These are phyloP conservation scores for Phalera bucephala DNA, from an alignment of 2,888 invertebrate genomes.

Conservation along the genomic window DNA sequence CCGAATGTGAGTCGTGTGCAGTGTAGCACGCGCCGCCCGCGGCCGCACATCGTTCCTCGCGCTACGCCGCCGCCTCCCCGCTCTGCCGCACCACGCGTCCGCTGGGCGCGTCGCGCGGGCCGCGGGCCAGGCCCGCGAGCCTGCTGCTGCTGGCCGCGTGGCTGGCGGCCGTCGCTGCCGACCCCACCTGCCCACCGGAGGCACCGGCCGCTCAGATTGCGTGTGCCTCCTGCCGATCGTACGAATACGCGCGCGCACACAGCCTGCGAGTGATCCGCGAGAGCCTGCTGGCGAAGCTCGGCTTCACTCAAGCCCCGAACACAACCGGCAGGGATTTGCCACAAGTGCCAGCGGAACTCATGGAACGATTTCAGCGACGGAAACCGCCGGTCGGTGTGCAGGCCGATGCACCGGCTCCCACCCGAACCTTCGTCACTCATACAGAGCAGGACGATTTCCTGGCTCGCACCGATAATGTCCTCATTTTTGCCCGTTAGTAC, in stretches of 20 bases:
- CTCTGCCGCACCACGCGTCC: slow-evolving; percentile 82
- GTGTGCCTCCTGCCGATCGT: slow-evolving; percentile 81
- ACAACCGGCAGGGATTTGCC: slow-evolving; percentile 84
- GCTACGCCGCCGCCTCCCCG: slow-evolving; percentile 78
- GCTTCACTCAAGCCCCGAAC: slow-evolving; percentile 85
- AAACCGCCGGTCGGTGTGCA: slow-evolving; percentile 83
- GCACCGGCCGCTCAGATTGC: slow-evolving; percentile 54
- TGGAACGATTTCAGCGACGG: slow-evolving; percentile 76
- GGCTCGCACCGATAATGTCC: slow-evolving; percentile 86
- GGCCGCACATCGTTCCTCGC: slow-evolving; percentile 74
- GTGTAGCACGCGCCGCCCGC: slow-evolving; percentile 80
- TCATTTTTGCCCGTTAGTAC: slow-evolving; percentile 87
- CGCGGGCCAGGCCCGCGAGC: slow-evolving; percentile 83
- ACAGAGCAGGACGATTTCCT: slow-evolving; percentile 86
- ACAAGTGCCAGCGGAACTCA: slow-evolving; percentile 80
- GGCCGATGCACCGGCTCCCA: slow-evolving; percentile 82
- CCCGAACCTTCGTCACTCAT: slow-evolving; percentile 78
- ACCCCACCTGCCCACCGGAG: slow-evolving; percentile 67
- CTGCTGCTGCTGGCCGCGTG: slow-evolving; percentile 80
- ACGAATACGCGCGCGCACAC: slow-evolving; percentile 83
- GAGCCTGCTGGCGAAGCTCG: slow-evolving; percentile 85
- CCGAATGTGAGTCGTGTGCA: slow-evolving; percentile 62
- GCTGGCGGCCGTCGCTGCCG: slow-evolving; percentile 73
- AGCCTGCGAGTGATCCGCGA: slow-evolving; percentile 85
- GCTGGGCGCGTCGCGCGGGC: slow-evolving; percentile 82